Conservation (phyloP, 2,797 vertebrate genomes). For the Phylloscopus collybita region DNA sequence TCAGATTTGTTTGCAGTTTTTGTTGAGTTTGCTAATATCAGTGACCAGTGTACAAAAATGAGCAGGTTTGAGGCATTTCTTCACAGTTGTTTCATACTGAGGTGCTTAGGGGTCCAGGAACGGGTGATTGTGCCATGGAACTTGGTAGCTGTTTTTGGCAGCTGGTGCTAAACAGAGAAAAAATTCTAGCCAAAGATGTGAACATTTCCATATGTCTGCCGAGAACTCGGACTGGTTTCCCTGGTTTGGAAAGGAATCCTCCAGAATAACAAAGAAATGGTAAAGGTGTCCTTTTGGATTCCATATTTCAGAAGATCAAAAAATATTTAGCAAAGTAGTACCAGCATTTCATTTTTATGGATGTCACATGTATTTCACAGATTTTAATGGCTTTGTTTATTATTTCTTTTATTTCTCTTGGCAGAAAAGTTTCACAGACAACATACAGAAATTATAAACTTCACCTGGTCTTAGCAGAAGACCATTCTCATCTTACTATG, state of each 20-base stretch:
- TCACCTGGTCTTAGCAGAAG: not conserved
- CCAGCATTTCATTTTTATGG: not conserved
- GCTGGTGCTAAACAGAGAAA: not conserved
- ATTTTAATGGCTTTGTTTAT: not conserved
- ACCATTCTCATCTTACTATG: not conserved
- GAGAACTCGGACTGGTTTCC: not conserved
- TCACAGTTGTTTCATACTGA: accelerated
- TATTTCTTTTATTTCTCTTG: not conserved
- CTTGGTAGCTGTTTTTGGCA: not conserved
- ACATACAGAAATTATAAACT: accelerated
- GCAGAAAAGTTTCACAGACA: not conserved
- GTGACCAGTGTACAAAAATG: not conserved
- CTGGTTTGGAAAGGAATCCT: not conserved
- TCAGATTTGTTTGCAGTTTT: not conserved
- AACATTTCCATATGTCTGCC: not conserved
- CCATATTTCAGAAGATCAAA: not conserved
- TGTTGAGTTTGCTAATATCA: not conserved
- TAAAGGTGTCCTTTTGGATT: not conserved
- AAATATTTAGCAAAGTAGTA: not conserved
- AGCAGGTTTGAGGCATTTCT: not conserved
- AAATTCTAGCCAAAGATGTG: not conserved
- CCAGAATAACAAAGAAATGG: not conserved
- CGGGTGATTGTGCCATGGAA: not conserved
- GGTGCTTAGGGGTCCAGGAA: not conserved
- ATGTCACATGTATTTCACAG: not conserved